phyloP scores from a whole-genome alignment of 2,888 invertebrate species.

The Thereva nobilitata region DNA sequence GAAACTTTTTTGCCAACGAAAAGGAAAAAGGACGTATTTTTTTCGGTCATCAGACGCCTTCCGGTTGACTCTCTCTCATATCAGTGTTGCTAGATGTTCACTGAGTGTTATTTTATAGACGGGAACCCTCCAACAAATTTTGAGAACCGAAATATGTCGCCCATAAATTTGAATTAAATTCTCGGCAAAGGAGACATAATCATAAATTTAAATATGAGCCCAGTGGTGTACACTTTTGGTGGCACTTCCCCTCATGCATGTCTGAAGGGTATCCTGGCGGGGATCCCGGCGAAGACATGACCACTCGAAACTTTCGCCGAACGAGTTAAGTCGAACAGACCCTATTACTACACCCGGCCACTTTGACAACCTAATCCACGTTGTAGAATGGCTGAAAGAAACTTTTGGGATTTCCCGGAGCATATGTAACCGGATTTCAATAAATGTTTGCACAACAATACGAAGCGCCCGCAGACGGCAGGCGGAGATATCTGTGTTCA shows the following conservation, averaged over 20 bases:
- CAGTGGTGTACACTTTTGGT: constrained; percentile 37
- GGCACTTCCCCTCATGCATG: constrained; percentile 19
- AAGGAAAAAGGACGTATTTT: constrained; percentile 15
- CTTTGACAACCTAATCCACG: constrained; percentile 42
- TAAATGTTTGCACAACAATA: constrained; percentile 43
- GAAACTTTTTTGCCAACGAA: constrained; percentile 10
- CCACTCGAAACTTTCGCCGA: constrained; percentile 20
- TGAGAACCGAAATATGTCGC: constrained; percentile 50
- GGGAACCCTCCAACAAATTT: constrained; percentile 25
- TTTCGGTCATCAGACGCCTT: constrained; percentile 35
- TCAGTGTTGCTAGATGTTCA: constrained; percentile 4
- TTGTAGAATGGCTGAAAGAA: constrained; percentile 38
- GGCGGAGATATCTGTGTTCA: constrained; percentile 28
- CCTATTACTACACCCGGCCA: constrained; percentile 23
- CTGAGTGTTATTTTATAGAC: constrained; percentile 16
- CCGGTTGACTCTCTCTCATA: constrained; percentile 19
- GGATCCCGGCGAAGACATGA: constrained; percentile 2
- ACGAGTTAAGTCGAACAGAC: constrained; percentile 25
- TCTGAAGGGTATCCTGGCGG: constrained; percentile 14
- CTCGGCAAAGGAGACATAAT: constrained; percentile 50
- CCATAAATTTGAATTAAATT: constrained; percentile 54
- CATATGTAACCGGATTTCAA: constrained; percentile 44
- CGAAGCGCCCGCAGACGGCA: constrained; percentile 29
- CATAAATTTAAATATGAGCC: constrained; percentile 54
- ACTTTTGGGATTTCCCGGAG: constrained; percentile 41